These are phyloP conservation scores for Drosophila colorata DNA, from an alignment of 2,888 invertebrate species.

Conservation along the genomic window DNA sequence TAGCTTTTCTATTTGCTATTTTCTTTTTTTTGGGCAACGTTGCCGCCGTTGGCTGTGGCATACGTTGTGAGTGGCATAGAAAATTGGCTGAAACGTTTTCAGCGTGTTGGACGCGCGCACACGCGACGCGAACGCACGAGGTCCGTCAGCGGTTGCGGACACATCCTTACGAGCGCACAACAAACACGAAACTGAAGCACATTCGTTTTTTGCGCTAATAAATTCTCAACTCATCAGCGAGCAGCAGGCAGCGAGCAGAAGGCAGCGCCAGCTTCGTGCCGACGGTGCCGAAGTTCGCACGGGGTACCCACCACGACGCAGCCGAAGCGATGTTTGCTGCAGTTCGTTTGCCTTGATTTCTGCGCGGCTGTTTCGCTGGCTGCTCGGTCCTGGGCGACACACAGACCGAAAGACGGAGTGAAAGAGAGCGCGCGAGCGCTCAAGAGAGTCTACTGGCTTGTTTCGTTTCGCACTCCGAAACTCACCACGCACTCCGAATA, in stretches of 20 bases:
- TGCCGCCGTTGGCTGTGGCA: slow-evolving; percentile 32
- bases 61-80: slow-evolving; percentile 33
- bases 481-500: slow-evolving; percentile 45
- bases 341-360: slow-evolving; percentile 39
- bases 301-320: slow-evolving; percentile 24
- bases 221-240: slow-evolving; percentile 65
- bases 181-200: slow-evolving; percentile 84
- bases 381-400: slow-evolving; percentile 2
- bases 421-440: not conserved
- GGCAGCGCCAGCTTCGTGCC: slow-evolving; percentile 29
- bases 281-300: slow-evolving; percentile 15
- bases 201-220: slow-evolving; percentile 79
- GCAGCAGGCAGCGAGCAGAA: slow-evolving; percentile 18
- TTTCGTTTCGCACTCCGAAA: slow-evolving; percentile 58
- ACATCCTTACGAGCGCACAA: slow-evolving; percentile 85
- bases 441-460: slow-evolving; percentile 18
- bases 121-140: slow-evolving; percentile 78
- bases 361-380: slow-evolving; percentile 27
- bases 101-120: slow-evolving; percentile 71
- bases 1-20: slow-evolving; percentile 17
- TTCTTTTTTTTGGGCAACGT: slow-evolving; percentile 11
- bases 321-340: slow-evolving; percentile 23
- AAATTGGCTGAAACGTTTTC: slow-evolving; percentile 44
- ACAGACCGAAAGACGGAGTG: slow-evolving; percentile 1
- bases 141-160: slow-evolving; percentile 77